These are phyloP conservation scores for Rotaria macrura DNA, from an alignment of 2,888 invertebrate genomes.

Conservation along the genomic window DNA sequence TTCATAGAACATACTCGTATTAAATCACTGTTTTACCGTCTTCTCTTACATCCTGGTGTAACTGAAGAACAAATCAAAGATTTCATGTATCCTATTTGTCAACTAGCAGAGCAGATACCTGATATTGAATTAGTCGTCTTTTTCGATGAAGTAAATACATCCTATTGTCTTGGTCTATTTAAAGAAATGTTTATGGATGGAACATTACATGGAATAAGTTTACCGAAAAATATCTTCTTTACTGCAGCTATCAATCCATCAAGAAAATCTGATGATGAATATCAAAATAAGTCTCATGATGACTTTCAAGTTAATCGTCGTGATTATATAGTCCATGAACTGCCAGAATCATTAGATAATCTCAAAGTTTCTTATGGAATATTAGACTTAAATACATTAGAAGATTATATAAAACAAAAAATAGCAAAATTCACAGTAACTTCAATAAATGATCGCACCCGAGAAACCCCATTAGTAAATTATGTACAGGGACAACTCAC, in stretches of 20 bases:
- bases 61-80: neutral
- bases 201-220: neutral
- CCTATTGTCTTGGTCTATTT: neutral
- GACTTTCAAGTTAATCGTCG: neutral
- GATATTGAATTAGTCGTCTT: neutral
- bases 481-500: neutral
- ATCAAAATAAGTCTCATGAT: neutral
- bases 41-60: neutral
- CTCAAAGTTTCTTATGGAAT: neutral
- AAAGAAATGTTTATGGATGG: slow-evolving; percentile 21
- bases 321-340: slow-evolving; percentile 1
- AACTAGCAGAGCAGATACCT: neutral
- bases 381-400: neutral
- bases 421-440: neutral
- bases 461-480: neutral
- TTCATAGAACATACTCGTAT: neutral
- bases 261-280: neutral
- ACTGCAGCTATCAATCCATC: slow-evolving; percentile 29
- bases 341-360: slow-evolving; percentile 15
- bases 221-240: slow-evolving; percentile 21
- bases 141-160: slow-evolving; percentile 6
- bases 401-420: neutral
- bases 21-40: neutral
- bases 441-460: neutral
- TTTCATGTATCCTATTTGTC: neutral